Evolutionary conservation across 2,888 invertebrate genomes (phyloP).

Genomic region (Aleiodes alternator): DNA sequence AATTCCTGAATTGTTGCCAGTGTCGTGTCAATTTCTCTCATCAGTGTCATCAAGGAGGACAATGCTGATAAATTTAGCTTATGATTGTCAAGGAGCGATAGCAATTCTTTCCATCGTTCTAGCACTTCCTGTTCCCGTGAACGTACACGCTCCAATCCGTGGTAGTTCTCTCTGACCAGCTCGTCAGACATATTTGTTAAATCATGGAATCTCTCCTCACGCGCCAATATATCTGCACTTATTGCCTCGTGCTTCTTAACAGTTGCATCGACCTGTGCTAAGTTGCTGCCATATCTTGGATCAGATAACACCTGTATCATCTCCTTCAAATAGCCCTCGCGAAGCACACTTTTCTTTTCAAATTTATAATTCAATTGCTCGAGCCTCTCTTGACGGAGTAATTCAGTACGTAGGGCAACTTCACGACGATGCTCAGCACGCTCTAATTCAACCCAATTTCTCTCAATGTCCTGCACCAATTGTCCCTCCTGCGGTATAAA

Average conservation of each 20-base stretch:
- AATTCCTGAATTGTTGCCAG: conserved; percentile 89
- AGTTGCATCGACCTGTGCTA: conserved; percentile 96
- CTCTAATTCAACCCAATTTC: conserved; percentile 95
- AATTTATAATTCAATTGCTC: conserved; percentile 98
- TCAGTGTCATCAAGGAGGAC: conserved; percentile 90
- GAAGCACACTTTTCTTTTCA: conserved; percentile 94
- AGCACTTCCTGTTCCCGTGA: conserved; percentile 86
- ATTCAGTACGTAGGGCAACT: conserved; percentile 92
- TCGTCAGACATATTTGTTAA: conserved; percentile 95
- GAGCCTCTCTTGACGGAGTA: conserved; percentile 92
- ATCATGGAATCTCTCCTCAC: conserved; percentile 95
- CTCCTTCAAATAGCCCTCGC: conserved; percentile 97
- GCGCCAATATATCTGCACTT: conserved; percentile 95
- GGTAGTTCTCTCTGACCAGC: conserved; percentile 92
- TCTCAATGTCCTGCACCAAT: conserved; percentile 95
- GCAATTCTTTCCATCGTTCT: conserved; percentile 90
- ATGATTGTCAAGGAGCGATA: conserved; percentile 90
- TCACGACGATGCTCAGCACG: conserved; percentile 96
- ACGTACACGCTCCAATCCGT: conserved; percentile 88
- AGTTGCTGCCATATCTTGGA: conserved; percentile 91
- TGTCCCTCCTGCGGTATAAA: conserved; percentile 93
- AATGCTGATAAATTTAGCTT: conserved; percentile 85
- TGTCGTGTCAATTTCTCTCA: conserved; percentile 94
- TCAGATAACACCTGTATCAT: conserved; percentile 97
- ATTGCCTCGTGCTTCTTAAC: conserved; percentile 99